These are phyloP conservation scores for Scaptomyza pallida DNA, from an alignment of 1,140 invertebrate species.

Conservation along the genomic window DNA sequence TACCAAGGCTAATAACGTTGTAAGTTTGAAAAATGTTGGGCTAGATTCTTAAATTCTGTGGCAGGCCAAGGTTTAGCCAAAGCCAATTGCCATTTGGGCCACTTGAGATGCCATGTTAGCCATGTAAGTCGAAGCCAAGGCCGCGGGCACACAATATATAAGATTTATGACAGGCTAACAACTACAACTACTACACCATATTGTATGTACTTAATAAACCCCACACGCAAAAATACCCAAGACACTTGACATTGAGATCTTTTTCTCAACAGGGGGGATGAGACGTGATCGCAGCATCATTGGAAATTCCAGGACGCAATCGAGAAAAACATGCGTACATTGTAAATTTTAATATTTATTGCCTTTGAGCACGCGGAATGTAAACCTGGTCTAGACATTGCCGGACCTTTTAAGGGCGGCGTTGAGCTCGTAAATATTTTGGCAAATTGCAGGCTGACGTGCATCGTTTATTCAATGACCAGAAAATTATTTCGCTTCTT, in stretches of 20 bases:
- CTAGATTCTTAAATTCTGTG: slow-evolving; percentile 44
- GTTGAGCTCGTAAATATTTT: slow-evolving; percentile 78
- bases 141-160: slow-evolving; percentile 32
- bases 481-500: slow-evolving; percentile 11
- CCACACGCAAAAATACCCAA: slow-evolving; percentile 16
- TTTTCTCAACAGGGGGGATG: neutral
- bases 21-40: too few relatives aligned
- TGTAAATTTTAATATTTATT: slow-evolving; percentile 75
- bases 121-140: slow-evolving; percentile 15
- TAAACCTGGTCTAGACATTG: slow-evolving; percentile 19
- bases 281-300: slow-evolving; percentile 8
- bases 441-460: slow-evolving; percentile 72
- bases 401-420: slow-evolving; percentile 57
- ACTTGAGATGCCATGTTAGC: neutral
- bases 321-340: slow-evolving; percentile 44
- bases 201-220: slow-evolving; percentile 1
- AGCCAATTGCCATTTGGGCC: slow-evolving; percentile 5
- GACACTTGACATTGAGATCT: slow-evolving; percentile 38
- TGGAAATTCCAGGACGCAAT: slow-evolving; percentile 54
- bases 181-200: slow-evolving; percentile 14
- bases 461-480: slow-evolving; percentile 52
- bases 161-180: slow-evolving; percentile 50
- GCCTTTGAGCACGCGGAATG: slow-evolving; percentile 5
- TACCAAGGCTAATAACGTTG: slow-evolving; percentile 16
- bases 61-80: slow-evolving; percentile 6